These are phyloP conservation scores for Rhagonycha lutea DNA, from an alignment of 2,888 invertebrate genomes.

Conservation along the genomic window DNA sequence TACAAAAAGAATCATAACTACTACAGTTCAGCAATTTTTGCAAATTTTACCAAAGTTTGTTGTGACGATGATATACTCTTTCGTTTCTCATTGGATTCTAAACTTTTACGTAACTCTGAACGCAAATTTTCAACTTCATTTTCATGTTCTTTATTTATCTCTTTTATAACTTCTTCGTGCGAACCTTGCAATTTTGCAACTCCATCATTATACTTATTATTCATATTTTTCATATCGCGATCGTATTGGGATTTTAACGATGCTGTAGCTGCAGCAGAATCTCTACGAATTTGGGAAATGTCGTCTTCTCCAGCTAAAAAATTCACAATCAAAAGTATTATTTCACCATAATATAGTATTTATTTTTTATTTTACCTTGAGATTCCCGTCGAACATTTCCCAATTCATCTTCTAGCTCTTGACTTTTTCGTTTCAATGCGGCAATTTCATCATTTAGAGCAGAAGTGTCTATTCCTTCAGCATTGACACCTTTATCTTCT, in stretches of 20 bases:
- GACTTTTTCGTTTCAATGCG: neutral
- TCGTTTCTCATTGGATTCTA: constrained; percentile 6
- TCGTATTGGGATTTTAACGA: constrained; percentile 61
- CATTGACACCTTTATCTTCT: constrained; percentile 5
- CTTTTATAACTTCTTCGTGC: constrained; percentile 59
- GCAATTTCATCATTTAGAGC: neutral
- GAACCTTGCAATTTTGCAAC: constrained; percentile 60
- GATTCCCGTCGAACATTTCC: neutral
- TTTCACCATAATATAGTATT: constrained; percentile 23
- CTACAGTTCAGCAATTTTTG: neutral
- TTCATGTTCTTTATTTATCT: constrained; percentile 58
- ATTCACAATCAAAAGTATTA: constrained; percentile 27
- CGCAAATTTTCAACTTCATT: constrained; percentile 59
- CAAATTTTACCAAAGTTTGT: constrained; percentile 2
- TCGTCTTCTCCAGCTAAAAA: constrained; percentile 16
- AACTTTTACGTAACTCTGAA: constrained; percentile 29
- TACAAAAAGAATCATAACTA: constrained; percentile 7
- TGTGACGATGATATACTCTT: neutral
- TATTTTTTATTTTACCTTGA: neutral
- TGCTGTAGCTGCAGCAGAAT: constrained; percentile 43
- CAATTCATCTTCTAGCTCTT: neutral
- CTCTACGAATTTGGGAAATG: constrained; percentile 41
- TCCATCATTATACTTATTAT: constrained; percentile 61
- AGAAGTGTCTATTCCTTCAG: neutral
- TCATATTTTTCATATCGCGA: constrained; percentile 58